Conservation (phyloP, 2,113 vertebrate species). For the Galemys pyrenaicus region DNA sequence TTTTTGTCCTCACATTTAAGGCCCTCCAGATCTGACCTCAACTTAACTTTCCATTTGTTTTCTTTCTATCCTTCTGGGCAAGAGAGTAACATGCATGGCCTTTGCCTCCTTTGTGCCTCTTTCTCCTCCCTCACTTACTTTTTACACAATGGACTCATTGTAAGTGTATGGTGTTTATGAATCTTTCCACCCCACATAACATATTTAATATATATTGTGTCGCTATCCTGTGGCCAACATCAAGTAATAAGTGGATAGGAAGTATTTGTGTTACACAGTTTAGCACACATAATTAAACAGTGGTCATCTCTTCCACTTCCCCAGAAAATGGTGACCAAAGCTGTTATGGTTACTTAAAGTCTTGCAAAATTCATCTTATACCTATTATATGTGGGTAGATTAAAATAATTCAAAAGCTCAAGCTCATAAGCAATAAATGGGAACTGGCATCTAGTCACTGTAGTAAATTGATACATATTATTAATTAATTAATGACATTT, state of each 20-base stretch:
- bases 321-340: background rate
- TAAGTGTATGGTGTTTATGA: background rate
- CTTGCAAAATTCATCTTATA: background rate
- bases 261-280: background rate
- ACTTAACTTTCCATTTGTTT: background rate
- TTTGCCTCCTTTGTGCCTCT: background rate
- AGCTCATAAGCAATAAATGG: background rate
- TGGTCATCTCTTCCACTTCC: background rate
- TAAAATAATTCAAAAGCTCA: background rate
- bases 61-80: background rate
- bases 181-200: background rate
- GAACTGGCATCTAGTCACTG: background rate
- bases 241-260: background rate
- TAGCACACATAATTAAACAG: background rate
- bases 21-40: background rate
- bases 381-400: background rate
- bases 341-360: background rate
- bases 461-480: background rate
- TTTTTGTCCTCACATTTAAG: background rate
- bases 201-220: background rate
- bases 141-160: background rate
- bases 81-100: background rate
- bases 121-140: background rate
- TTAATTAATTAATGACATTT: background rate
- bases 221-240: background rate